Percentiles rank a stretch among this genome's conserved stretches.
Evolutionary conservation across 2,797 vertebrate genomes (phyloP).

Genomic region (Amphiprion clarkii): DNA sequence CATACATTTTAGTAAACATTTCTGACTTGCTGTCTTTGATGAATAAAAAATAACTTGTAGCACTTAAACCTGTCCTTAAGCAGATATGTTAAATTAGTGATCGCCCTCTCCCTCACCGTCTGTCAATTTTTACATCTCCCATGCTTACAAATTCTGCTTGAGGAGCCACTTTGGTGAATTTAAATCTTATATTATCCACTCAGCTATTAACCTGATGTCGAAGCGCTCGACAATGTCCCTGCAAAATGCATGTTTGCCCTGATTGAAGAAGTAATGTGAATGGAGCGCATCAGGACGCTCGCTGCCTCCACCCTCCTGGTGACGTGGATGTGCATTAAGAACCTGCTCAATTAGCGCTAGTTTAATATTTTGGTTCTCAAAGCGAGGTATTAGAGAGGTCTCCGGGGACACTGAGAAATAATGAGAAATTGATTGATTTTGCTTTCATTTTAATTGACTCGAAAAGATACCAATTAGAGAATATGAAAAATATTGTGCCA

Average conservation of each 20-base stretch:
- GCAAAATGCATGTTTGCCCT: constrained; percentile 19
- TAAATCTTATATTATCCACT: constrained; percentile 13
- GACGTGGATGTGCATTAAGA: constrained; percentile 17
- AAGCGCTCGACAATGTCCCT: not conserved
- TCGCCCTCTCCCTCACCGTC: not conserved
- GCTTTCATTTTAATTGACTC: constrained; percentile 40
- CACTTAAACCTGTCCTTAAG: constrained; percentile 60
- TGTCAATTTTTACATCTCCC: constrained; percentile 23
- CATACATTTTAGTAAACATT: constrained; percentile 35
- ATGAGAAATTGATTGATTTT: constrained; percentile 54
- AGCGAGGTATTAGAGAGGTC: not conserved
- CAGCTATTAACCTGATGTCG: constrained; percentile 8
- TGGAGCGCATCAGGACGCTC: not conserved
- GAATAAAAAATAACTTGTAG: constrained; percentile 48
- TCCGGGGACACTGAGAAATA: constrained; percentile 9
- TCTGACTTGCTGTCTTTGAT: constrained; percentile 31
- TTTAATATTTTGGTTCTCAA: constrained; percentile 34
- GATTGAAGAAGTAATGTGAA: not conserved
- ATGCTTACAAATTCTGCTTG: constrained; percentile 20
- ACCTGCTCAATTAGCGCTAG: constrained; percentile 19
- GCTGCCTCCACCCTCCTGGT: not conserved
- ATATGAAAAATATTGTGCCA: constrained; percentile 22
- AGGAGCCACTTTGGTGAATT: constrained; percentile 25
- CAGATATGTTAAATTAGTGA: constrained; percentile 57
- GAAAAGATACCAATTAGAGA: constrained; percentile 40